phyloP scores from a whole-genome alignment of 2,888 invertebrate genomes.

The Deilephila porcellus region DNA sequence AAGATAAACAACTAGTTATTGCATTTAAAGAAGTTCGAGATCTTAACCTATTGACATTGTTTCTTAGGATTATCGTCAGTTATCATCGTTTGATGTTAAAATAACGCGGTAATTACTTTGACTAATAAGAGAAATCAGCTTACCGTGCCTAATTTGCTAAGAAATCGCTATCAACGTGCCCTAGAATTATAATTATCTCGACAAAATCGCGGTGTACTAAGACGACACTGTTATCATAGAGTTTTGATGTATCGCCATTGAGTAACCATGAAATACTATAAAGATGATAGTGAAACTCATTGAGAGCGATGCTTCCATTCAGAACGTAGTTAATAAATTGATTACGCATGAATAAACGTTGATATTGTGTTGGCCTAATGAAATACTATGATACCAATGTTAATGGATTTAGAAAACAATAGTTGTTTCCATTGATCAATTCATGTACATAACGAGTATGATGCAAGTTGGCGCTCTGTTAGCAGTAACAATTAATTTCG shows the following conservation, averaged over 20 bases:
- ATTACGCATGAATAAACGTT: constrained; percentile 13
- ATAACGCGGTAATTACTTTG: constrained; percentile 10
- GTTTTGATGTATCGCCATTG: constrained; percentile 22
- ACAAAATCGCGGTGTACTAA: constrained; percentile 1
- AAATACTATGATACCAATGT: neutral
- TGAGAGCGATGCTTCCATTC: constrained; percentile 7
- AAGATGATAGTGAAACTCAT: constrained; percentile 8
- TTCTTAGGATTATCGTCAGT: neutral
- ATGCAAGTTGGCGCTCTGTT: neutral
- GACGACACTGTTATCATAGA: constrained; percentile 16
- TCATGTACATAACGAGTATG: neutral
- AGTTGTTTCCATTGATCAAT: neutral
- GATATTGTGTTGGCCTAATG: neutral
- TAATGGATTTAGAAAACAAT: neutral
- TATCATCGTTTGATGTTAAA: neutral
- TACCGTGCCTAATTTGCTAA: neutral
- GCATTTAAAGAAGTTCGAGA: neutral
- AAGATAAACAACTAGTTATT: neutral
- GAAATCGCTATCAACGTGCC: neutral
- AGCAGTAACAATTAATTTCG: neutral
- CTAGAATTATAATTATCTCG: constrained; percentile 15
- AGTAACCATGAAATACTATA: constrained; percentile 26
- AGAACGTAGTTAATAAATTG: neutral
- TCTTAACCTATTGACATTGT: neutral
- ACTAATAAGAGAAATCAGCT: neutral